phyloP scores from a whole-genome alignment of 1,140 invertebrate genomes.

The Drosophila nannoptera region DNA sequence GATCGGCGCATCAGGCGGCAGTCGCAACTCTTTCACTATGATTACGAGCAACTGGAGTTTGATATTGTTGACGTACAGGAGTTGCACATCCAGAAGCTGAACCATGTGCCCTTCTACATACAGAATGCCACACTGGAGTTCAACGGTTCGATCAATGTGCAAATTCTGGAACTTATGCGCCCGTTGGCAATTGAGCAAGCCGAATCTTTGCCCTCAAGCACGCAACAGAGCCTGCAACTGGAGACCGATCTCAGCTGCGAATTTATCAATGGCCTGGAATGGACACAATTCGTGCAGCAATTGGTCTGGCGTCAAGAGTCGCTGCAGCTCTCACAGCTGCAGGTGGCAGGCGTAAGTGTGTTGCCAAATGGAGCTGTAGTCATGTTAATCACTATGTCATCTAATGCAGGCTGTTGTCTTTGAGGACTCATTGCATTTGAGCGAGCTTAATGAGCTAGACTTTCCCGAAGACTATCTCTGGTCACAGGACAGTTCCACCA shows the following conservation, averaged over 20 bases:
- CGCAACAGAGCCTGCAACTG: conserved; percentile 30
- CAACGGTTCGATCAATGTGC: conserved; percentile 52
- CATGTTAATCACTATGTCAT: neutral
- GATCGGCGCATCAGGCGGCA: conserved; percentile 40
- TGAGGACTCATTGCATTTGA: conserved; percentile 60
- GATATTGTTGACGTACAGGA: conserved; percentile 48
- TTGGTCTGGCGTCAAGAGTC: conserved; percentile 77
- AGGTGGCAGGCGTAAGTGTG: conserved; percentile 79
- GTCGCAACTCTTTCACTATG: conserved; percentile 33
- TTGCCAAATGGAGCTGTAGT: neutral
- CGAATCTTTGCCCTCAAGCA: conserved; percentile 26
- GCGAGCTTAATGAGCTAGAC: conserved; percentile 78
- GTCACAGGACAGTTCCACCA: conserved; percentile 59
- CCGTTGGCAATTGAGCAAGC: neutral
- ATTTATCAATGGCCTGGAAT: conserved; percentile 71
- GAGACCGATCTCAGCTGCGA: conserved; percentile 55
- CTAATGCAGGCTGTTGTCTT: conserved; percentile 69
- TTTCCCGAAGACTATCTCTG: conserved; percentile 80
- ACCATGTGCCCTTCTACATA: conserved; percentile 59
- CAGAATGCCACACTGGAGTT: conserved; percentile 55
- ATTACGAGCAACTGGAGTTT: conserved; percentile 57
- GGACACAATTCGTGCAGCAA: conserved; percentile 72
- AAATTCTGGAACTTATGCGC: conserved; percentile 46
- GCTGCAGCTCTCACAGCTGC: conserved; percentile 69
- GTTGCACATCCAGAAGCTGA: conserved; percentile 51